Evolutionary conservation across 2,888 invertebrate genomes (phyloP), one percentile per base, ranked within the genome.

Genomic region (Tanypteryx hageni): DNA sequence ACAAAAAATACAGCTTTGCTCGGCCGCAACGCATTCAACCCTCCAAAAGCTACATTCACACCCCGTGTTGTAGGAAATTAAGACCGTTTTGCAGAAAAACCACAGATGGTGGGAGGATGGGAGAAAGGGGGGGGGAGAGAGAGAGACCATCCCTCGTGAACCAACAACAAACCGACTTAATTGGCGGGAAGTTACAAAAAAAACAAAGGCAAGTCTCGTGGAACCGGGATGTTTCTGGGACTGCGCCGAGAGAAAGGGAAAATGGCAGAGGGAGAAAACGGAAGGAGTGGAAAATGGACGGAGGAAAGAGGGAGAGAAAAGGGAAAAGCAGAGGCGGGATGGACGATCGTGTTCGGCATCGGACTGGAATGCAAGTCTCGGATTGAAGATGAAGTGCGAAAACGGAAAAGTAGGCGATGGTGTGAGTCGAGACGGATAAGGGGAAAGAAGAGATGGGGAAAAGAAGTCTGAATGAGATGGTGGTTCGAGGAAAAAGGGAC

Each of bases 151-250:
- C 68, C n/a, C 9, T 22, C 22, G 22, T n/a, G 18, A 64, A 22
- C 68, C 68, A 68, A 68, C 22, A 76, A 76, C 76, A 76, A 76
- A 76, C 76, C 76, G 76, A 27, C 76, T 76, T 76, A 76, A 76
- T 76, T 76, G 76, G 76, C 27, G 27, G 68, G 9, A 64, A 16
- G 18, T 16, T n/a, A 64, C 8, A 14, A n/a, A 22, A 68, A 68
- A 68, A 68, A 68, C n/a, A 68, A 68, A 68, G 22, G n/a, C 44
- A 5, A 44, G 44, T 44, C 44, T 44, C 44, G 44, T 44, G 44
- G 5, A 44, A 44, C 44, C 44, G 44, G 44, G 44, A 44, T 5
- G 44, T 44, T 44, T 44, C 44, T 44, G 44, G 44, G 44, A 44
- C 5, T 44, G 44, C 44, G 44, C 44, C 44, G 44, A 44, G 44